These are phyloP conservation scores for Malaclemys terrapin DNA, from an alignment of 2,113 vertebrate genomes.

Conservation along the genomic window DNA sequence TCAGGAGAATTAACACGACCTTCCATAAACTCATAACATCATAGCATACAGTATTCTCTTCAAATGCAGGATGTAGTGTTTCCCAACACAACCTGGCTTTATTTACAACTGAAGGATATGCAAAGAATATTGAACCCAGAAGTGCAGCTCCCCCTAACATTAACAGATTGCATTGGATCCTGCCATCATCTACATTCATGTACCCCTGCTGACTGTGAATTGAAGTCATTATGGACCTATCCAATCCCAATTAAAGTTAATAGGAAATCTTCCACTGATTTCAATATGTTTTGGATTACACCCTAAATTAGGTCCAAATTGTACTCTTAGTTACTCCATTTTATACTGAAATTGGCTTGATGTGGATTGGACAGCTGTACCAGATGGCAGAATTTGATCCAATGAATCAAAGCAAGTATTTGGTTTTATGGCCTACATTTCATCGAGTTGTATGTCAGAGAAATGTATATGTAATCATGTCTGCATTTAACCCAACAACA, in stretches of 20 bases:
- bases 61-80: not conserved
- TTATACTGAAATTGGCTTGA: not conserved
- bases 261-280: not conserved
- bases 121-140: conserved; percentile 61
- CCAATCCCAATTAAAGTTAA: not conserved
- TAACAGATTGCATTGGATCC: not conserved
- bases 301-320: not conserved
- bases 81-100: not conserved
- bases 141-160: not conserved
- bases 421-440: not conserved
- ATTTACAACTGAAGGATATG: conserved; percentile 62
- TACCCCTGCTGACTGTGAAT: not conserved
- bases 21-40: not conserved
- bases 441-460: not conserved
- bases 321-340: not conserved
- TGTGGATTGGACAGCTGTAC: not conserved
- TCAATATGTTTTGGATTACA: not conserved
- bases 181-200: not conserved
- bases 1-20: not conserved
- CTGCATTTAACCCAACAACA: not conserved
- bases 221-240: not conserved
- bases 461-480: not conserved
- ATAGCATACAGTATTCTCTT: not conserved
- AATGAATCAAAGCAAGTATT: not conserved
- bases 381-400: not conserved